Percentiles rank a stretch among this genome's conserved stretches.
phyloP scores from a whole-genome alignment of 2,888 invertebrate species.

The Heteromurus nitidus region DNA sequence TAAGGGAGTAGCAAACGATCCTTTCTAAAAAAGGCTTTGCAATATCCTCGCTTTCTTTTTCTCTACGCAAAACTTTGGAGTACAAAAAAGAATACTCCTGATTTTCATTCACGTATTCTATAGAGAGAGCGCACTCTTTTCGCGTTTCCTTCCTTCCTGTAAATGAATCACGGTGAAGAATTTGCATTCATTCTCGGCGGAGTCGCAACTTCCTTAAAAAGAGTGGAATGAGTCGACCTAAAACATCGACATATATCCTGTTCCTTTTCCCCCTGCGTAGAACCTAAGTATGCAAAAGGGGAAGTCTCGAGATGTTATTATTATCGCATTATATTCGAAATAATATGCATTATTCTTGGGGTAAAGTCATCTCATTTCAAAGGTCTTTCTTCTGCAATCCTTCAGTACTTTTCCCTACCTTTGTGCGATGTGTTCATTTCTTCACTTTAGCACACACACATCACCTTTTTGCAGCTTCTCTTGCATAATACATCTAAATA shows the following conservation, averaged over 20 bases:
- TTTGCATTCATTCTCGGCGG: constrained; percentile 6
- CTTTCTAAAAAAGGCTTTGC: not conserved
- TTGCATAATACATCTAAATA: not conserved
- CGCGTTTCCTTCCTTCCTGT: not conserved
- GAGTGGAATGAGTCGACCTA: constrained; percentile 7
- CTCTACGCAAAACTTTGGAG: too few relatives aligned
- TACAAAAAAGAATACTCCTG: too few relatives aligned
- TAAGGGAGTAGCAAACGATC: not conserved
- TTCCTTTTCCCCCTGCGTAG: not conserved
- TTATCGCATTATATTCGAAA: constrained; percentile 13
- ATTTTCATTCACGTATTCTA: too few relatives aligned
- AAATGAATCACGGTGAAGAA: constrained; percentile 27
- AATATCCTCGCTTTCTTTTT: not conserved
- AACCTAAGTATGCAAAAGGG: not conserved
- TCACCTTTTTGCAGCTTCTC: too few relatives aligned
- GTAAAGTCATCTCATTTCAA: constrained; percentile 28
- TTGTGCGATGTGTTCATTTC: not conserved
- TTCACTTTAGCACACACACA: not conserved
- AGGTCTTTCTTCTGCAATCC: constrained; percentile 21
- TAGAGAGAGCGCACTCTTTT: too few relatives aligned
- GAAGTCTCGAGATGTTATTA: not conserved
- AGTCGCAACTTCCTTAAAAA: not conserved
- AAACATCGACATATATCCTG: constrained; percentile 2
- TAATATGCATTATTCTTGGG: constrained; percentile 11
- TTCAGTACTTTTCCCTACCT: constrained; percentile 17